phyloP scores from a whole-genome alignment of 2,113 vertebrate genomes.

The Melanostigma gelatinosum region DNA sequence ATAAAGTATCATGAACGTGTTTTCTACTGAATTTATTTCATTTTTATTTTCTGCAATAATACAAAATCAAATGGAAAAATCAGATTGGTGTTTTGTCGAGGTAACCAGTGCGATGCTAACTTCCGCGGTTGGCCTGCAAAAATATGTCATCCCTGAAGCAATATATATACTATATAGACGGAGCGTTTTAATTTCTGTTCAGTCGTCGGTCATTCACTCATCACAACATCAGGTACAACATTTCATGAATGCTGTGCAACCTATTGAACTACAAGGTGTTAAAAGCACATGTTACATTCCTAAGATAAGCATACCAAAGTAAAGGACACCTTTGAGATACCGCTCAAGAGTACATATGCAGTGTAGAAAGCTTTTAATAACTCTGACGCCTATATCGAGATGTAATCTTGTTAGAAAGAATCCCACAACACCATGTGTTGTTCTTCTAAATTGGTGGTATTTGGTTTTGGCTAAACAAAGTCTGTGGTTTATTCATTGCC shows the following conservation, averaged over 20 bases:
- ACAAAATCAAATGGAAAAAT: neutral
- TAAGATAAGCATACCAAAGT: constrained; percentile 2
- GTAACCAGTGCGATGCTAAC: neutral
- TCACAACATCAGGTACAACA: neutral
- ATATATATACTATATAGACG: neutral
- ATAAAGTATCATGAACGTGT: too few species aligned
- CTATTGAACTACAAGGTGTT: constrained; percentile 48
- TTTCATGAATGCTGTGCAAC: constrained; percentile 75
- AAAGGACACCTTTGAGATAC: neutral
- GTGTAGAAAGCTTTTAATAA: constrained; percentile 9
- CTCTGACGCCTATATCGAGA: neutral
- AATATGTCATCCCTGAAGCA: neutral
- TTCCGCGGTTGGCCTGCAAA: neutral
- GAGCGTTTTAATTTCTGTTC: neutral
- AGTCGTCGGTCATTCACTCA: neutral
- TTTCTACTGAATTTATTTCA: too few species aligned
- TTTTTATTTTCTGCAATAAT: neutral
- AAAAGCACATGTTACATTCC: constrained; percentile 50
- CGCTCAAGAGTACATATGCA: neutral
- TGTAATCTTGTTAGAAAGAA: neutral
- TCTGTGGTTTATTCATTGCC: neutral
- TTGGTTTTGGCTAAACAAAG: neutral
- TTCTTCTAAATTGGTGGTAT: neutral
- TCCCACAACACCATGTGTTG: neutral
- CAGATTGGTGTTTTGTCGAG: neutral